These are phyloP conservation scores for Anolis apletophallus DNA, from an alignment of 2,797 vertebrate genomes.

Conservation along the genomic window DNA sequence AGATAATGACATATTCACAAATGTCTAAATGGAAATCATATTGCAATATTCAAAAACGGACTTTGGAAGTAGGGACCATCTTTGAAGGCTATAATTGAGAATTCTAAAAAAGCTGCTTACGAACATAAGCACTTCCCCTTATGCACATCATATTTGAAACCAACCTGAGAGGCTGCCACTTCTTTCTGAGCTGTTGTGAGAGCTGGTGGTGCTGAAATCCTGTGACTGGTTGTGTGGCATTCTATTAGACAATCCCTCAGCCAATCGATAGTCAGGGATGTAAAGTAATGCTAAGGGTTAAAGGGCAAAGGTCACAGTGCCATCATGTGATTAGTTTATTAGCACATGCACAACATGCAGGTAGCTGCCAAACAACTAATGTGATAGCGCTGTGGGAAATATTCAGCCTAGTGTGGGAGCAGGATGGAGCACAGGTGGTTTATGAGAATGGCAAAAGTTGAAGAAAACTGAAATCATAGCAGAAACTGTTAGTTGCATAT, in stretches of 20 bases:
- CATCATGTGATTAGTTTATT: conserved; percentile 92
- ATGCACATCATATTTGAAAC: conserved; percentile 78
- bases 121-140: conserved; percentile 77
- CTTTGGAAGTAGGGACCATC: conserved; percentile 19
- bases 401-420: conserved; percentile 66
- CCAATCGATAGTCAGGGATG: conserved; percentile 99
- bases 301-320: conserved; percentile 98
- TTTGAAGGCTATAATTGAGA: conserved; percentile 51
- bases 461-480: conserved; percentile 57
- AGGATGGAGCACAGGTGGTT: conserved; percentile 43
- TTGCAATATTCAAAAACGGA: conserved; percentile 12
- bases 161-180: conserved; percentile 99
- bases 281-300: conserved; percentile 99
- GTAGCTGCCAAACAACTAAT: conserved; percentile 85
- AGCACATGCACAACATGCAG: conserved; percentile 96
- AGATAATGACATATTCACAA: rapidly evolving
- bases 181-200: conserved; percentile 99
- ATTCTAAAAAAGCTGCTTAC: conserved; percentile 55
- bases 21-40: background rate
- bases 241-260: conserved; percentile 99
- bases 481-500: conserved; percentile 34
- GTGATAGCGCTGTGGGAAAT: conserved; percentile 69
- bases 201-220: conserved; percentile 99
- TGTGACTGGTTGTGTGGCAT: conserved; percentile 99
- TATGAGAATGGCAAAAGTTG: conserved; percentile 42